A percentile compares a stretch with the other conserved stretches of the same genome.
Conservation (phyloP, 2,888 invertebrate genomes). For the Lasioglossum oenotherae region DNA sequence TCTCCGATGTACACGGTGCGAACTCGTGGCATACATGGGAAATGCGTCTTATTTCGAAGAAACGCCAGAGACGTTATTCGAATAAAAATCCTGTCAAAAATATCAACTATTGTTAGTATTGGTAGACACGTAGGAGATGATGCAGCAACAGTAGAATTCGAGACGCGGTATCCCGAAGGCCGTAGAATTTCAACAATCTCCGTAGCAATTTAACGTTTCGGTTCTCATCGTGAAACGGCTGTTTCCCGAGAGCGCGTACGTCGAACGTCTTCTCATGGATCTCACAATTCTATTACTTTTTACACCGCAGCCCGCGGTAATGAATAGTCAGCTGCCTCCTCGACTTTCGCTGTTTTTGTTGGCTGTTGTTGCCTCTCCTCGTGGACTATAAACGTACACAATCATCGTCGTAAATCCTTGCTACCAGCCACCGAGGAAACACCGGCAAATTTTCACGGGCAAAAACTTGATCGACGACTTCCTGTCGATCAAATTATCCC, state of each 20-base stretch:
- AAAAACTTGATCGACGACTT: not conserved
- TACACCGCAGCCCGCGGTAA: conserved; percentile 25
- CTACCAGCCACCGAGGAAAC: not conserved
- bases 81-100: not conserved
- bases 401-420: conserved; percentile 20
- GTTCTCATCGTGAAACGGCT: conserved; percentile 27
- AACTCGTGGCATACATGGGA: too few relatives aligned
- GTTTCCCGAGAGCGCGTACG: conserved; percentile 6
- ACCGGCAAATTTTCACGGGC: not conserved
- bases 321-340: conserved; percentile 41
- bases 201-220: not conserved
- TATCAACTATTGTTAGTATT: not conserved
- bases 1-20: too few relatives aligned
- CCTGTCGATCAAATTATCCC: not conserved
- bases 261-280: conserved; percentile 39
- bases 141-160: not conserved
- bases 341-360: conserved; percentile 62
- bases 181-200: not conserved
- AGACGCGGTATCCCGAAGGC: not conserved
- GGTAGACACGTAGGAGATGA: not conserved
- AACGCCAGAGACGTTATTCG: not conserved
- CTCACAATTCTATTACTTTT: conserved; percentile 44
- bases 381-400: not conserved
- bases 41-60: too few relatives aligned
- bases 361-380: conserved; percentile 22